A percentile compares a stretch with the other conserved stretches of the same genome.
These are phyloP conservation scores for Danionella cerebrum DNA, from an alignment of 2,113 vertebrate species.

Conservation along the genomic window DNA sequence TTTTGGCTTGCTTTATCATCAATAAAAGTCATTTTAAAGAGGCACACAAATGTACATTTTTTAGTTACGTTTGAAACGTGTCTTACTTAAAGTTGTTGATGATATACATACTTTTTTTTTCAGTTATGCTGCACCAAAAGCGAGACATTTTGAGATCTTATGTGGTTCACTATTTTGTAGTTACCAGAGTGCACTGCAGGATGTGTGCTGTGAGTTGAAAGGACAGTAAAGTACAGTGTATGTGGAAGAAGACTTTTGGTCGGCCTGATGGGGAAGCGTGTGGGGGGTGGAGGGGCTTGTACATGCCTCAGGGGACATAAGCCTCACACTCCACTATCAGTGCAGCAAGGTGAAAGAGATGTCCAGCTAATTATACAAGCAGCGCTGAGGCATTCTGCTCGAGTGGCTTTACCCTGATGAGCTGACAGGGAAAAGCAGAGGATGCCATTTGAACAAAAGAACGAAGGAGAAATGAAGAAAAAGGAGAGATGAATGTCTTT, in stretches of 20 bases:
- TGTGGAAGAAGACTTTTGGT: slow-evolving; percentile 14
- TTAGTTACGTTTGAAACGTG: no score
- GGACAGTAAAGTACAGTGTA: not conserved
- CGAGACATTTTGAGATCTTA: no score
- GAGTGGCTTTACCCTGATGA: slow-evolving; percentile 37
- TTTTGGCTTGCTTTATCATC: no score
- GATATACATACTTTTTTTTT: no score
- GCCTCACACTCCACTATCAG: slow-evolving; percentile 37
- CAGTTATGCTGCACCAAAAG: no score
- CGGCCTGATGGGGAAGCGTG: not conserved
- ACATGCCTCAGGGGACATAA: slow-evolving; percentile 41
- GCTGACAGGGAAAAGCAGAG: slow-evolving; percentile 42
- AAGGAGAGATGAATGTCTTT: slow-evolving; percentile 45
- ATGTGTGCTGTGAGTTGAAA: not conserved
- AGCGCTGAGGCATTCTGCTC: slow-evolving; percentile 41
- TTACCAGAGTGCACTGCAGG: no score
- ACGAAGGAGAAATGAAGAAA: slow-evolving; percentile 29
- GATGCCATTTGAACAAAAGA: slow-evolving; percentile 36
- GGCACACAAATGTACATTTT: no score
- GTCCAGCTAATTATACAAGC: slow-evolving; percentile 52
- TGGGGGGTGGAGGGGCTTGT: slow-evolving; percentile 18
- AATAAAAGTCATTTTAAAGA: no score
- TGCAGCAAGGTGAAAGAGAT: slow-evolving; percentile 46
- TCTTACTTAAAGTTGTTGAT: no score
- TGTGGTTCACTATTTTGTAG: no score